Evolutionary conservation across 2,797 vertebrate genomes (phyloP).

Genomic region (Lerista edwardsae): DNA sequence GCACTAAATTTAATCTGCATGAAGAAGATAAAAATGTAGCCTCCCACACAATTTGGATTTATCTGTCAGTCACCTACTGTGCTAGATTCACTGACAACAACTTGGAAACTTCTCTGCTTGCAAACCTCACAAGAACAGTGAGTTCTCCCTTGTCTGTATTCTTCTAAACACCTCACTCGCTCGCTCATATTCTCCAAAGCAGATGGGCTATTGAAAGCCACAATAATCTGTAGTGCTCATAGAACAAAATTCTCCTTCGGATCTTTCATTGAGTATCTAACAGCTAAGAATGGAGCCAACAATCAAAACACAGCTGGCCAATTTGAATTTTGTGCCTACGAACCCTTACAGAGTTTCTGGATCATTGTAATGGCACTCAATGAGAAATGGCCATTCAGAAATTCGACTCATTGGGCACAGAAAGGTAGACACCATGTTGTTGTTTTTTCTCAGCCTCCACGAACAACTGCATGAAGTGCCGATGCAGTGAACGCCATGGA

Average conservation of each 20-base stretch:
- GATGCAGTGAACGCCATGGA: background rate
- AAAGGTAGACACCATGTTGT: background rate
- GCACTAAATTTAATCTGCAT: conserved; percentile 12
- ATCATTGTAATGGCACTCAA: background rate
- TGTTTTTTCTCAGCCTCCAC: background rate
- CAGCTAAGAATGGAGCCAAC: conserved; percentile 4
- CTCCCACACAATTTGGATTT: conserved; percentile 3
- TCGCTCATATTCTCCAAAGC: background rate
- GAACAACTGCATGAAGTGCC: background rate
- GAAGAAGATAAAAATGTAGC: conserved; percentile 22
- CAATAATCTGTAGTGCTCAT: background rate
- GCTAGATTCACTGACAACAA: background rate
- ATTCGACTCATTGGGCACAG: background rate
- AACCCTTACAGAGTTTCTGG: background rate
- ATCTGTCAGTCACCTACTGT: conserved; percentile 18
- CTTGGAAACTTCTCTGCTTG: conserved; percentile 8
- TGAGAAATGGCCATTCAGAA: conserved; percentile 24
- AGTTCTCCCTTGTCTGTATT: background rate
- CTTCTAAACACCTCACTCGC: background rate
- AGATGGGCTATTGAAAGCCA: conserved; percentile 23
- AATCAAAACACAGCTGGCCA: conserved; percentile 31
- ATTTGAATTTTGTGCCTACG: conserved; percentile 33
- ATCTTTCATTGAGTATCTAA: conserved; percentile 22
- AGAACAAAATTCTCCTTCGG: conserved; percentile 13
- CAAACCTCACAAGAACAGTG: conserved; percentile 12